These are phyloP conservation scores for Sigmodon hispidus DNA, from an alignment of 2,113 vertebrate genomes.

Conservation along the genomic window DNA sequence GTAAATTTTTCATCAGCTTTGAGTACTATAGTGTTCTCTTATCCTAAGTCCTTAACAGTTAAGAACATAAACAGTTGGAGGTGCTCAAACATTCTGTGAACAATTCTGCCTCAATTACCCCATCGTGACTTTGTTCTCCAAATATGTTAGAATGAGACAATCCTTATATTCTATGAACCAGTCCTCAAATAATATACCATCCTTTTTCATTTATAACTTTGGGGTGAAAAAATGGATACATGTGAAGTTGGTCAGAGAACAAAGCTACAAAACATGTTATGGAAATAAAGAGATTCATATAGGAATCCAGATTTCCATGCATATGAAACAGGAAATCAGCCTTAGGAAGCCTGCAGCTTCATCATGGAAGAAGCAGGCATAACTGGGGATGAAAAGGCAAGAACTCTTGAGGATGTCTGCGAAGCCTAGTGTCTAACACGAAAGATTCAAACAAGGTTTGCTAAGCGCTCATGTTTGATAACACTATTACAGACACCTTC, in stretches of 20 bases:
- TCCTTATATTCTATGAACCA: not conserved
- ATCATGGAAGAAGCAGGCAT: not conserved
- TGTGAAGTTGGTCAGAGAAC: not conserved
- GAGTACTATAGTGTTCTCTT: not conserved
- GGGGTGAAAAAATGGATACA: not conserved
- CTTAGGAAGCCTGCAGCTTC: not conserved
- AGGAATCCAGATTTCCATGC: not conserved
- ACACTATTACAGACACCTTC: not conserved
- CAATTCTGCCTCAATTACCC: not conserved
- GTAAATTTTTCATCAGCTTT: not conserved
- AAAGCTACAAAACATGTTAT: not conserved
- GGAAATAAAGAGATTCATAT: not conserved
- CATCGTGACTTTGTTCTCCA: not conserved
- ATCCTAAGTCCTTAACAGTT: not conserved
- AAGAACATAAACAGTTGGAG: not conserved
- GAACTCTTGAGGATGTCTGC: not conserved
- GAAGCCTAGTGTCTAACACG: not conserved
- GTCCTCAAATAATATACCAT: not conserved
- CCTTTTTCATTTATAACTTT: not conserved
- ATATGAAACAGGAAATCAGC: not conserved
- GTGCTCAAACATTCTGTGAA: not conserved
- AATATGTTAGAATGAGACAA: not conserved
- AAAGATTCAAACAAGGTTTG: not conserved
- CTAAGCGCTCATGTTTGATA: not conserved
- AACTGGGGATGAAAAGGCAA: not conserved